Conservation (phyloP, 2,888 invertebrate species). For the Clivina fossor region DNA sequence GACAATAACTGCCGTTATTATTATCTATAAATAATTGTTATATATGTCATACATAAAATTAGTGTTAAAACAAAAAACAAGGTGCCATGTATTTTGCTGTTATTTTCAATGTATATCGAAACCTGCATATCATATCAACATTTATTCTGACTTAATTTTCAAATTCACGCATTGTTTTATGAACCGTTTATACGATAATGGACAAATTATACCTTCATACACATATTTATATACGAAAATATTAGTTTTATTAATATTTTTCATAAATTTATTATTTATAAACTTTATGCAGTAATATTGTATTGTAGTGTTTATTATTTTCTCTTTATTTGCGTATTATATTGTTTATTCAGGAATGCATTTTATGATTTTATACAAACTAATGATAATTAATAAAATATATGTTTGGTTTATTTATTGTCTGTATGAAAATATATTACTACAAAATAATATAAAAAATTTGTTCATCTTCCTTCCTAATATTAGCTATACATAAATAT, state of each 20-base stretch:
- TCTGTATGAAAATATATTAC: constrained; percentile 35
- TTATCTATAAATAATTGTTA: constrained; percentile 23
- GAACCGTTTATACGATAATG: neutral
- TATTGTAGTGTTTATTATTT: constrained; percentile 1
- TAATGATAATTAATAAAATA: constrained; percentile 31
- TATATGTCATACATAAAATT: constrained; percentile 25
- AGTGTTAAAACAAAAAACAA: constrained; percentile 17
- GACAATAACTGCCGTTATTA: constrained; percentile 33
- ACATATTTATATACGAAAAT: constrained; percentile 19
- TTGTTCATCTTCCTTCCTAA: constrained; percentile 2
- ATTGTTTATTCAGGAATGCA: constrained; percentile 29
- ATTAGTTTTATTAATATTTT: constrained; percentile 34
- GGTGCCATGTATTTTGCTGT: constrained; percentile 23
- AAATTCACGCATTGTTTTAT: constrained; percentile 2
- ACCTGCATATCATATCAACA: constrained; percentile 9
- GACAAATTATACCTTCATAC: neutral
- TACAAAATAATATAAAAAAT: constrained; percentile 25
- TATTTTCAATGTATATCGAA: constrained; percentile 2
- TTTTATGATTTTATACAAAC: constrained; percentile 34
- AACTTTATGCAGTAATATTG: neutral
- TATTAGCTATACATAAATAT: neutral
- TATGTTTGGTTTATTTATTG: constrained; percentile 29
- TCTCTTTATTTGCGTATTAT: neutral
- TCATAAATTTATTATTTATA: constrained; percentile 18
- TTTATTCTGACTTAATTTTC: constrained; percentile 18